A percentile compares a stretch with the other conserved stretches of the same genome.
These are phyloP conservation scores for Lordiphosa fenestrarum DNA, from an alignment of 2,888 invertebrate species.

Conservation along the genomic window DNA sequence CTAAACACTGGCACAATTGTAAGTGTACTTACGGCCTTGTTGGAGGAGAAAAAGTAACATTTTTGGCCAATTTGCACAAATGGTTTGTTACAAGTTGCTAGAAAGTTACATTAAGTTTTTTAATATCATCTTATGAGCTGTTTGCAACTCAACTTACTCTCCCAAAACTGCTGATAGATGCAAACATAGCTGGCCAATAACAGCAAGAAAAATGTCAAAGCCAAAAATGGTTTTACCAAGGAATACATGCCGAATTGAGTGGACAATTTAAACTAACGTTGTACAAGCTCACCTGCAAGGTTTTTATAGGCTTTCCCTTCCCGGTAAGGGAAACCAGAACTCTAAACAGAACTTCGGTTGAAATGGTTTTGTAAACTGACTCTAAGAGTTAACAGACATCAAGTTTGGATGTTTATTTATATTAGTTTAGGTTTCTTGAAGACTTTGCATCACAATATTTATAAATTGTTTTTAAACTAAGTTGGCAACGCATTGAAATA, in stretches of 20 bases:
- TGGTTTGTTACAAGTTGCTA: slow-evolving; percentile 45
- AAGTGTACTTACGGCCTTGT: slow-evolving; percentile 39
- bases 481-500: too few relatives aligned
- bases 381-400: too few relatives aligned
- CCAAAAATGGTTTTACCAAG: slow-evolving; percentile 24
- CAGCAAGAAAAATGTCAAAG: slow-evolving; percentile 26
- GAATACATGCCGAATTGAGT: slow-evolving; percentile 7
- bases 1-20: background rate
- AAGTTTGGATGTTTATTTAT: too few relatives aligned
- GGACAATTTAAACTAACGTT: slow-evolving; percentile 3
- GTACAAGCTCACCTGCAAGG: background rate
- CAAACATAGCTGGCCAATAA: slow-evolving; percentile 34
- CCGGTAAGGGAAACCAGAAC: too few relatives aligned
- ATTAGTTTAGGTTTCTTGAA: too few relatives aligned
- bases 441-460: too few relatives aligned
- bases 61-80: slow-evolving; percentile 49
- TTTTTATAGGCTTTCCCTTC: slow-evolving; percentile 9
- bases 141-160: slow-evolving; percentile 29
- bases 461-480: too few relatives aligned
- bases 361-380: background rate
- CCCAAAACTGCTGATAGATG: slow-evolving; percentile 35
- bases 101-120: background rate
- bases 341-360: background rate
- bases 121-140: background rate
- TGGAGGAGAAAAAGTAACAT: slow-evolving; percentile 59